A percentile compares a stretch with the other conserved stretches of the same genome.
phyloP scores from a whole-genome alignment of 1,140 invertebrate genomes.

The Drosophila mojavensis region DNA sequence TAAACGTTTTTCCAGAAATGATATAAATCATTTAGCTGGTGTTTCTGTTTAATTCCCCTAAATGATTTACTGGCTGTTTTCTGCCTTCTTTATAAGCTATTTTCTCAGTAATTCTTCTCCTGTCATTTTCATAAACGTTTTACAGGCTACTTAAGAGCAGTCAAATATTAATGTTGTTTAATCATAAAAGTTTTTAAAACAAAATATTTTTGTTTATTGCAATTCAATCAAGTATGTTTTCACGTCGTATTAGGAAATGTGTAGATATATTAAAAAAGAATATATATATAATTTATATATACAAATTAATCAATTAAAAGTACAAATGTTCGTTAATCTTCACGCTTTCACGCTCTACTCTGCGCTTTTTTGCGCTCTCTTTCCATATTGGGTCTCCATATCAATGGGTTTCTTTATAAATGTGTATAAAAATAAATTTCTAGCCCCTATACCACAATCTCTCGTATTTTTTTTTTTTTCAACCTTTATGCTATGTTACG shows the following conservation, averaged over 20 bases:
- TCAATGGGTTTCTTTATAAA: background rate
- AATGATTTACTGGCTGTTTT: too few relatives aligned
- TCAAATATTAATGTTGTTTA: too few relatives aligned
- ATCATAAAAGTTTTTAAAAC: too few relatives aligned
- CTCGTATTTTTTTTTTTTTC: background rate
- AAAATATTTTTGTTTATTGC: too few relatives aligned
- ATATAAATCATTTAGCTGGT: too few relatives aligned
- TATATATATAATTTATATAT: background rate
- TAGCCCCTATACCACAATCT: background rate
- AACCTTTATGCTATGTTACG: background rate
- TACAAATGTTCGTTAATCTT: conserved; percentile 3
- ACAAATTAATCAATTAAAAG: conserved; percentile 1
- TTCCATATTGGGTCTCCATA: background rate
- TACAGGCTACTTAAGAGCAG: background rate
- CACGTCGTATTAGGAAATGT: background rate
- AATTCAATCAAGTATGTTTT: too few relatives aligned
- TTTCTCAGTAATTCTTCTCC: too few relatives aligned
- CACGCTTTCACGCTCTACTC: conserved; percentile 1
- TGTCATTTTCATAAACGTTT: background rate
- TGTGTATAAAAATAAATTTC: background rate
- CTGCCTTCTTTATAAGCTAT: too few relatives aligned
- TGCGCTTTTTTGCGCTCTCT: background rate
- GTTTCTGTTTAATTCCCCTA: too few relatives aligned
- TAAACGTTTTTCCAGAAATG: background rate
- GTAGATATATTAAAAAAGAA: too few relatives aligned